Conservation (phyloP, 2,888 invertebrate species). For the Melieria picta region DNA sequence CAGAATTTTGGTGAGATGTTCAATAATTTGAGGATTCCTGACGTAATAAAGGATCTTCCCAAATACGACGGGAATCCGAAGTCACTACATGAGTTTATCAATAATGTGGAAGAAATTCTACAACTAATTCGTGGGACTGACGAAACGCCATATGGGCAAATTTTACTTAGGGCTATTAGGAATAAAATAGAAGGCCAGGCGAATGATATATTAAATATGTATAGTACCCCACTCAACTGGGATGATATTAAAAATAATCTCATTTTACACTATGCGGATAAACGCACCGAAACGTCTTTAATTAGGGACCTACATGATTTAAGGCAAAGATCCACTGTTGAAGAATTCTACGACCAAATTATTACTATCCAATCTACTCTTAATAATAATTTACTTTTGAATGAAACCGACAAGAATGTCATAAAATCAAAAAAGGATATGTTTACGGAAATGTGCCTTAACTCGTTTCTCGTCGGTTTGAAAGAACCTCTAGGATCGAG, state of each 20-base stretch:
- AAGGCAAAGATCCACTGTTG: constrained; percentile 36
- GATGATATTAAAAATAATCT: constrained; percentile 39
- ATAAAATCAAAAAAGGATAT: constrained; percentile 40
- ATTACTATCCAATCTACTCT: constrained; percentile 43
- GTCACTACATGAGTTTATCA: constrained; percentile 37
- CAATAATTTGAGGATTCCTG: constrained; percentile 17
- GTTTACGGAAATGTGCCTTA: constrained; percentile 45
- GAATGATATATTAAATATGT: constrained; percentile 31
- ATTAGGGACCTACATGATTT: constrained; percentile 40
- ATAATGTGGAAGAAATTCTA: constrained; percentile 42
- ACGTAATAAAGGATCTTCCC: constrained; percentile 41
- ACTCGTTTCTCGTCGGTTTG: constrained; percentile 40
- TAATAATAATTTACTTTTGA: constrained; percentile 41
- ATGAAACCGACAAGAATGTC: constrained; percentile 41
- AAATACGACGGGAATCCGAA: constrained; percentile 37
- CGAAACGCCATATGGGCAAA: constrained; percentile 32
- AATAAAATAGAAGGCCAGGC: constrained; percentile 43
- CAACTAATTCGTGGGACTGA: constrained; percentile 29
- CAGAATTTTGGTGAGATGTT: too few relatives aligned
- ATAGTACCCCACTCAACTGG: constrained; percentile 39
- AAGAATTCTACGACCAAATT: constrained; percentile 42
- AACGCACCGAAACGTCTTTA: constrained; percentile 39
- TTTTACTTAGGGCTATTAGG: constrained; percentile 36
- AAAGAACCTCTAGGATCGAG: constrained; percentile 37
- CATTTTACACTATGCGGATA: constrained; percentile 40